Evolutionary conservation across 2,797 vertebrate species (phyloP).

Genomic region (Carcharodon carcharias): DNA sequence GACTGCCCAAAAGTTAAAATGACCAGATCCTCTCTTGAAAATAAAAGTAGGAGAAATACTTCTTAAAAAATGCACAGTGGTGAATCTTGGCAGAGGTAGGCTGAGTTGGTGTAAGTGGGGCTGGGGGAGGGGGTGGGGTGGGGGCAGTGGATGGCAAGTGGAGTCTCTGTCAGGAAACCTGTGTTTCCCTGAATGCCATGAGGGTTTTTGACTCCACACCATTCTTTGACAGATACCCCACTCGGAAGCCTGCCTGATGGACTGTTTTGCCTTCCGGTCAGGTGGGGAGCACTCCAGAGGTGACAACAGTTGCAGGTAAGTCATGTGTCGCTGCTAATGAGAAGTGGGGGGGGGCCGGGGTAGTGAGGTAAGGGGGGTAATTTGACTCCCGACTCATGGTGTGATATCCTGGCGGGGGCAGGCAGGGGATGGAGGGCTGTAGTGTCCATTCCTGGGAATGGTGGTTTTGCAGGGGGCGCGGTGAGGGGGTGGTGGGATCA

Average conservation of each 20-base stretch:
- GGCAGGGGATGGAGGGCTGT: no score
- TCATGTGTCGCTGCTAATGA: not conserved
- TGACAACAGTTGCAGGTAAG: not conserved
- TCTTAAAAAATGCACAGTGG: not conserved
- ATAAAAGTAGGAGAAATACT: not conserved
- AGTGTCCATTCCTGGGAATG: no score
- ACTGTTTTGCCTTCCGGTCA: not conserved
- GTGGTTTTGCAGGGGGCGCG: no score
- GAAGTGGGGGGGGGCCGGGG: no score
- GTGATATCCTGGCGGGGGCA: not conserved
- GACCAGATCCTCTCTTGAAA: not conserved
- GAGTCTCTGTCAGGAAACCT: not conserved
- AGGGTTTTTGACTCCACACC: no score
- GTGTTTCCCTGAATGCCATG: not conserved
- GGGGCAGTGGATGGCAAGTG: not conserved
- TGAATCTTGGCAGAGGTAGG: not conserved
- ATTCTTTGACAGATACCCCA: not conserved
- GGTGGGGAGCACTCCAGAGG: not conserved
- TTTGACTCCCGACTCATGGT: no score
- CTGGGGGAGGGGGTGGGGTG: no score
- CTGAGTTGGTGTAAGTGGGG: no score
- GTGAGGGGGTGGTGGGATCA: no score
- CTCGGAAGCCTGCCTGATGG: not conserved
- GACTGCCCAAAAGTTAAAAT: not conserved
- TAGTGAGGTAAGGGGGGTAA: no score